Conservation (phyloP, 2,888 invertebrate species). For the Nephrotoma flavescens region DNA sequence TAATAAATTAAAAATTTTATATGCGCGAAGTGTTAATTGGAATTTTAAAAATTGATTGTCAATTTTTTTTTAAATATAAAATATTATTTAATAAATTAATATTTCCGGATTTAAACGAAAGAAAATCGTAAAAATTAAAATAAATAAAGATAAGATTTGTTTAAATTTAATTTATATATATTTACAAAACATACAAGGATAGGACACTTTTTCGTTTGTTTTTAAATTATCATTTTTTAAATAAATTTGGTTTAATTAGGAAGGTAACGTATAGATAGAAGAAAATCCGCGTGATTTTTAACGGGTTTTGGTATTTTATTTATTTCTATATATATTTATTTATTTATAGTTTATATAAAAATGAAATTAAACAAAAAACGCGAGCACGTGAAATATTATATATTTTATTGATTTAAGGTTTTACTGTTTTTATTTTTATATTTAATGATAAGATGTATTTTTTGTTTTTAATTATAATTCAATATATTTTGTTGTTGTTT, state of each 20-base stretch:
- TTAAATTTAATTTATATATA: not conserved
- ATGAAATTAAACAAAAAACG: not conserved
- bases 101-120: not conserved
- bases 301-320: not conserved
- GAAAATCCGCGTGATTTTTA: not conserved
- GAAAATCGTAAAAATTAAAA: not conserved
- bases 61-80: not conserved
- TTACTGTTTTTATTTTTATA: not conserved
- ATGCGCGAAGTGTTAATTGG: not conserved
- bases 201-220: not conserved
- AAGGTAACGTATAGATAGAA: not conserved
- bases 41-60: not conserved
- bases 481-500: not conserved
- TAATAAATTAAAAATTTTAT: not conserved
- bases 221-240: not conserved
- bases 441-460: not conserved
- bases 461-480: not conserved
- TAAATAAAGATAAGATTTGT: not conserved
- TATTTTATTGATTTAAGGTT: not conserved
- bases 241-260: not conserved
- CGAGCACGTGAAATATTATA: not conserved
- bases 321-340: not conserved
- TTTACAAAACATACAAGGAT: not conserved
- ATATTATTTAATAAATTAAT: not conserved
- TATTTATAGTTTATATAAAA: not conserved